phyloP scores from a whole-genome alignment of 2,797 vertebrate species.

The Taeniopygia guttata region DNA sequence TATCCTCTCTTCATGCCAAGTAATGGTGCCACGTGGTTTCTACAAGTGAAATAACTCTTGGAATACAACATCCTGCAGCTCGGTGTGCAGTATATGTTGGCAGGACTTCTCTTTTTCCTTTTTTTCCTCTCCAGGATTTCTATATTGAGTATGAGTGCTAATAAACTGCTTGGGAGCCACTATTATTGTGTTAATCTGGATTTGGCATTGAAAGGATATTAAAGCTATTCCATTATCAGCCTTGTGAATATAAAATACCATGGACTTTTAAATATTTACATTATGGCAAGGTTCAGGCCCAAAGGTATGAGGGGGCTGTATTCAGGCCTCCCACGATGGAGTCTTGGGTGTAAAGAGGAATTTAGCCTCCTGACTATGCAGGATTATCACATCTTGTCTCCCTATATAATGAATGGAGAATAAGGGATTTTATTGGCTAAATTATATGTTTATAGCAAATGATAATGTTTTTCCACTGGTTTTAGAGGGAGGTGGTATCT shows the following conservation, averaged over 20 bases:
- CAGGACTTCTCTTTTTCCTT: not conserved
- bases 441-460: not conserved
- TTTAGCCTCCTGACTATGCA: not conserved
- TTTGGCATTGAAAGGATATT: slow-evolving; percentile 42
- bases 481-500: not conserved
- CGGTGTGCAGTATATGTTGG: not conserved
- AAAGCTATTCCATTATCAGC: slow-evolving; percentile 44
- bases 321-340: not conserved
- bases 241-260: slow-evolving; percentile 24
- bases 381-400: slow-evolving; percentile 25
- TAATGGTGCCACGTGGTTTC: not conserved
- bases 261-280: slow-evolving; percentile 49
- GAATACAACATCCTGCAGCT: not conserved
- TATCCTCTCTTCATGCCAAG: slow-evolving; percentile 16
- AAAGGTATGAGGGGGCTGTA: slow-evolving; percentile 1
- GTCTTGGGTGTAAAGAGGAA: not conserved
- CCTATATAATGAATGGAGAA: not conserved
- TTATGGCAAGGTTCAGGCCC: not conserved
- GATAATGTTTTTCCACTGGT: not conserved
- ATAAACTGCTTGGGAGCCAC: slow-evolving; percentile 37
- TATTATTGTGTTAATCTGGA: slow-evolving; percentile 42
- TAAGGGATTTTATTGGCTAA: not conserved
- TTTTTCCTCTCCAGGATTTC: not conserved
- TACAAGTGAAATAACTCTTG: slow-evolving; percentile 21
- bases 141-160: not conserved